Evolutionary conservation across 2,797 vertebrate genomes (phyloP), one percentile per base, ranked within the genome.

Genomic region (Pseudocheirus occidentalis): DNA sequence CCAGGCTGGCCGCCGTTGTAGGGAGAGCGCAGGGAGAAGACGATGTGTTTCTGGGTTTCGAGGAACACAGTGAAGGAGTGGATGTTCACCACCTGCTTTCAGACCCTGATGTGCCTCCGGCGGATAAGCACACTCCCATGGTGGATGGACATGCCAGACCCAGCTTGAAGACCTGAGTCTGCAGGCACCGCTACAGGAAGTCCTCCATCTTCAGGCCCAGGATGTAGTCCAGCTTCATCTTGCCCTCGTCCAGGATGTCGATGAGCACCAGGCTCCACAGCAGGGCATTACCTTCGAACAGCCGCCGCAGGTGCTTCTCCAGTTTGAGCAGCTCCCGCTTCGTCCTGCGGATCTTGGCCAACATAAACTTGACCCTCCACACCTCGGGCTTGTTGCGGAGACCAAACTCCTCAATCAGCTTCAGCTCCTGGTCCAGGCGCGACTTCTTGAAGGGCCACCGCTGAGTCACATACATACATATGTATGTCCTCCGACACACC

Each of bases 201-300:
- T 99, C 99, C 96, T 99, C 99, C 0, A 99, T 99, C 98, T 99
- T 99, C 97, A 99, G 98, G 95, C 99, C 99, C 97, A 99, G 98
- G 97, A 99, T 99, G 98, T 99, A 99, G 99, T 99, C 99, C 56
- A 99, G 99, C 98, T 99, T 99, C 99, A 99, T 99, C 98, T 99
- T 99, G n/a, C n/a, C n/a, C n/a, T n/a, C n/a, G n/a, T n/a, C n/a
- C n/a, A n/a, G n/a, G n/a, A n/a, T n/a, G n/a, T 99, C 99, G 0
- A 99, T 99, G 34, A 99, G 99, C 96, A 99, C 99, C 73, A 99
- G 98, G 92, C 99, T 99, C 52, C 99, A 99, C 97, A 99, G 98
- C 97, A 99, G 98, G 54, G 99, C 99, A 12, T 99, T 99, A 99
- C 99, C 99, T 98, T 99, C 99, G 96, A 99, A 99, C 93, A 99